Conservation (phyloP, 2,888 invertebrate species). For the Drosophila birchii region DNA sequence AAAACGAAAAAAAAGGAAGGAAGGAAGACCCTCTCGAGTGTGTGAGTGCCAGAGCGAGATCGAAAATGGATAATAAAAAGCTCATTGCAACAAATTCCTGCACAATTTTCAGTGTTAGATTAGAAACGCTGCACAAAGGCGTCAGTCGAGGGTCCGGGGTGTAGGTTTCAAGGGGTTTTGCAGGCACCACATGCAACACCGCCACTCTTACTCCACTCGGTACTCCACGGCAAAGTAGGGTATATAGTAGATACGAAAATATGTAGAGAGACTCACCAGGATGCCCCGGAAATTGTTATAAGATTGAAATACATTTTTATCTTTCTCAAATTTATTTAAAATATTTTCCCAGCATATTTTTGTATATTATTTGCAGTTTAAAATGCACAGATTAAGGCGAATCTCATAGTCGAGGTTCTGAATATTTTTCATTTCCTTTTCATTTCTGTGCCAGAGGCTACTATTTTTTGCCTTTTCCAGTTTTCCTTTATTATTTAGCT, state of each 20-base stretch:
- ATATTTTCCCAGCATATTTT: not conserved
- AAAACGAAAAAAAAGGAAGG: constrained; percentile 5
- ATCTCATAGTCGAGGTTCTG: not conserved
- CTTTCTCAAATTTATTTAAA: not conserved
- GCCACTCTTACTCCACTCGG: constrained; percentile 6
- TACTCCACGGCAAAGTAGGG: not conserved
- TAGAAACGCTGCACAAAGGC: constrained; percentile 63
- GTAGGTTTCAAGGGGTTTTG: constrained; percentile 6
- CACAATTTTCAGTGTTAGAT: constrained; percentile 79
- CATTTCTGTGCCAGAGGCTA: constrained; percentile 8
- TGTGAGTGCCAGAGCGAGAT: constrained; percentile 15
- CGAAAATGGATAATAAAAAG: constrained; percentile 79
- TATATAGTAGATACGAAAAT: not conserved
- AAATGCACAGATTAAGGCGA: not conserved
- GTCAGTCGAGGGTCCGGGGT: constrained; percentile 8
- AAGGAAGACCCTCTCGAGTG: constrained; percentile 36
- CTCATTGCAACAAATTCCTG: constrained; percentile 81
- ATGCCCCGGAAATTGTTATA: not conserved
- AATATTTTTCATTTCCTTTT: constrained; percentile 8
- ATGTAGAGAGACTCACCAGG: not conserved
- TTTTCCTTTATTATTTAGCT: constrained; percentile 42
- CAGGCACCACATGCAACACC: constrained; percentile 51
- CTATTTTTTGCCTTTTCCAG: constrained; percentile 6
- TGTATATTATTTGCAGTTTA: not conserved
- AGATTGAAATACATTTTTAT: not conserved